Evolutionary conservation across 2,888 invertebrate species (phyloP), one percentile per base, ranked within the genome.

Genomic region (Incurvaria masculella): DNA sequence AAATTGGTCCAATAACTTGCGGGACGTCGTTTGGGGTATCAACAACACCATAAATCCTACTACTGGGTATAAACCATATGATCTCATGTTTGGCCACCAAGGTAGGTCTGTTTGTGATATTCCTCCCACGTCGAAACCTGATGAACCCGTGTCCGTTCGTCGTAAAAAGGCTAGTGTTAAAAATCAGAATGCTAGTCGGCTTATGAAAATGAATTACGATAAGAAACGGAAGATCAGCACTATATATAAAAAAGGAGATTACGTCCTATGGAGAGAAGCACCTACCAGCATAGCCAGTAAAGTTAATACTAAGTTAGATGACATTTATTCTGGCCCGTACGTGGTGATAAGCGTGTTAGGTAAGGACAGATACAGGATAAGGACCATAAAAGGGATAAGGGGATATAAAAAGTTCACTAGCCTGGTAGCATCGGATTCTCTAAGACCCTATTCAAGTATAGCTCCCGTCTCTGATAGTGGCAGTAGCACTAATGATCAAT

Each of bases 391-490:
- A 33, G 55, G 52, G n/a, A n/a, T n/a, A n/a, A 0, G 38, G 4
- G 51, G 52, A 2, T 54, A 52, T 16, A 53, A 53, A 23, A 52
- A 49, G 11, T 54, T 55, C 40, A 44, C 45, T 8, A 51, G 52
- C 1, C 14, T 53, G 40, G 51, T 53, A 1, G 21, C 53, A n/a
- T n/a, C n/a, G n/a, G n/a, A n/a, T n/a, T n/a, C n/a, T n/a, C n/a
- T n/a, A n/a, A n/a, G n/a, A n/a, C n/a, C n/a, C n/a, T n/a, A n/a
- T n/a, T n/a, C n/a, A n/a, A n/a, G n/a, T n/a, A n/a, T n/a, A n/a
- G n/a, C n/a, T n/a, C n/a, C n/a, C n/a, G n/a, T n/a, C n/a, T n/a
- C n/a, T n/a, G n/a, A n/a, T n/a, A n/a, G n/a, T n/a, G n/a, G n/a
- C n/a, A n/a, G n/a, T n/a, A n/a, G n/a, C n/a, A n/a, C n/a, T n/a